Base-by-base conservation (phyloP, 2,797 vertebrate species). In the Sebastes reedi region DNA sequence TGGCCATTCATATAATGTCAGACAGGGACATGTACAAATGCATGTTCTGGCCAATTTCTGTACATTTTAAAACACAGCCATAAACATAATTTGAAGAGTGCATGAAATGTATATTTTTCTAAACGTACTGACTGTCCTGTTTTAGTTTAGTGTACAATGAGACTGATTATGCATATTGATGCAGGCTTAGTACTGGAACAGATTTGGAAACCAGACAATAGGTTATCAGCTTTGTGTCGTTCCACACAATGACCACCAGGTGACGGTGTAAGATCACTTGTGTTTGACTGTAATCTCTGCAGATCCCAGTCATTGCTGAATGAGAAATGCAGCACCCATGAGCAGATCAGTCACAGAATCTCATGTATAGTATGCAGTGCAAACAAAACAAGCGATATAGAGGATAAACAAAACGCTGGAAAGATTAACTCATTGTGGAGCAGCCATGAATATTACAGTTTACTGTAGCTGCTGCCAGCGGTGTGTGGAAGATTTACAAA, bases 231-330 rank as follows among this genome's bases (percentile, higher is more conserved):
- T 71, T 11, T 9, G 29, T 61, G 65, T 3, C 29, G 8, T 18
- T 73, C 20, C 50, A 11, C 55, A 3, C 2, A 10, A 9, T 4
- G 7, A 1, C 88, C 95, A 83, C 85, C 79, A 72, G 95, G 68
- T 82, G 89, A 58, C 89, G 82, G 69, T 59, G 75, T 56, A 58
- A 25, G 24, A 14, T 64, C 60, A 86, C 4, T 2, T 42, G 36
- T 39, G n/a, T 78, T 77, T 65, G 4, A 24, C 18, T 36, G 14
- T 6, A n/a, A 12, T 24, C 73, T 83, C 75, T 87, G 74, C 71
- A 67, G 75, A 75, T 18, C 25, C 50, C 39, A 13, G 32, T 81
- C 55, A 20, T 20, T 24, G 68, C 36, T 83, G 56, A 72, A 76
- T 58, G 75, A 84, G 39, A 79, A 67, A 80, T 58, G 65, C 80